A percentile compares a stretch with the other conserved stretches of the same genome.
Evolutionary conservation across 2,888 invertebrate species (phyloP).

Genomic region (Catocala sponsa): DNA sequence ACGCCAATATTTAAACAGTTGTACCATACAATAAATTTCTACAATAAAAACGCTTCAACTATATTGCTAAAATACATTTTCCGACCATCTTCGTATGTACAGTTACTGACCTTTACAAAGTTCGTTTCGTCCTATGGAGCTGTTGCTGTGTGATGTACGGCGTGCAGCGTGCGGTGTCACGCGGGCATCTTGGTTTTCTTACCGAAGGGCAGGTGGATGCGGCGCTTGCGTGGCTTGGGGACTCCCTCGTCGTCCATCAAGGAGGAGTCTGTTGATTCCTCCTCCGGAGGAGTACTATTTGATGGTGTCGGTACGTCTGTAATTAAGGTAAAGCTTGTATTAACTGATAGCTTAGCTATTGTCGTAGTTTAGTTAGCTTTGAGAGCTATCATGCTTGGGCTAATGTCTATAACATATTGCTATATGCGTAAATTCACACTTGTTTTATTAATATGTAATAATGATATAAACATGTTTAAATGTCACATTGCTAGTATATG

Average conservation of each 20-base stretch:
- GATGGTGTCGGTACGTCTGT: constrained; percentile 67
- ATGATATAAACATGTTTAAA: too few relatives aligned
- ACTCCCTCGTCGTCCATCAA: constrained; percentile 89
- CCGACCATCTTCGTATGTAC: neutral
- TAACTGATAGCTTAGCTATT: neutral
- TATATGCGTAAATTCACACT: too few relatives aligned
- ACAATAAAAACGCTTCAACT: neutral
- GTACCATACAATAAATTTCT: neutral
- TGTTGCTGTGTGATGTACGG: constrained; percentile 4
- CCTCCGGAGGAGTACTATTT: constrained; percentile 85
- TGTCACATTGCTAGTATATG: too few relatives aligned
- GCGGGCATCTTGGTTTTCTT: constrained; percentile 88
- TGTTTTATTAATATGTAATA: too few relatives aligned
- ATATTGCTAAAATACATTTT: constrained; percentile 1
- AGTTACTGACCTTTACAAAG: constrained; percentile 10
- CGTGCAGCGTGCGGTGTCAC: constrained; percentile 64
- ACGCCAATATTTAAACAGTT: constrained; percentile 1
- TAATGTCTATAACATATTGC: too few relatives aligned
- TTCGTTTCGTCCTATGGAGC: constrained; percentile 17
- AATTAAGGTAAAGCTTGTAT: constrained; percentile 4
- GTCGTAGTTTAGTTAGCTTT: too few relatives aligned
- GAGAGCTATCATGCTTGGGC: too few relatives aligned
- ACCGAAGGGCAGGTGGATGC: constrained; percentile 90
- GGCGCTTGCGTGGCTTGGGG: constrained; percentile 87
- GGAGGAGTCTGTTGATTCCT: constrained; percentile 92